Conservation (phyloP, 2,113 vertebrate species). For the Caracal caracal region DNA sequence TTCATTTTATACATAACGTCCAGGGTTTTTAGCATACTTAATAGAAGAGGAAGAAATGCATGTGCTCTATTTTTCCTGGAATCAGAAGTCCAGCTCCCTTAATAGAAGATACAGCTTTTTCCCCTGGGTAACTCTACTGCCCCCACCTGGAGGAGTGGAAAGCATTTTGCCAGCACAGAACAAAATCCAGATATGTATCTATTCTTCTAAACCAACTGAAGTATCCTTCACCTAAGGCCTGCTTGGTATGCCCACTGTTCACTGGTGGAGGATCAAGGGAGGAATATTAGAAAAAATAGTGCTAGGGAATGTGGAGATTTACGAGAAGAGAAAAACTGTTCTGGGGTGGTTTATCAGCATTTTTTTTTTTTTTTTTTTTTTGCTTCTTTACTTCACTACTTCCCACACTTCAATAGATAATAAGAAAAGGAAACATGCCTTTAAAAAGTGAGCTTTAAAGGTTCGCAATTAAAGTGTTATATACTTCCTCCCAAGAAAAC, state of each 20-base stretch:
- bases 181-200: neutral
- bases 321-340: neutral
- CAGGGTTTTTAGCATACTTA: neutral
- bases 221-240: neutral
- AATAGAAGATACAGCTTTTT: neutral
- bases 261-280: neutral
- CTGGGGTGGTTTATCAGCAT: neutral
- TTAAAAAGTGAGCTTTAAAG: neutral
- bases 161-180: neutral
- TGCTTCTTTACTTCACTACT: neutral
- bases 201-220: neutral
- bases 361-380: neutral
- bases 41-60: neutral
- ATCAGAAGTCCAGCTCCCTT: neutral
- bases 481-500: neutral
- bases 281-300: neutral
- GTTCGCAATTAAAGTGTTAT: neutral
- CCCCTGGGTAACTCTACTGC: neutral
- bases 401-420: neutral
- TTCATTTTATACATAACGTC: neutral
- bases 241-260: neutral
- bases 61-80: neutral
- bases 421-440: neutral
- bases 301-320: neutral
- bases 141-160: neutral